Conservation (phyloP, 2,888 invertebrate species). For the Trichopria drosophilae region DNA sequence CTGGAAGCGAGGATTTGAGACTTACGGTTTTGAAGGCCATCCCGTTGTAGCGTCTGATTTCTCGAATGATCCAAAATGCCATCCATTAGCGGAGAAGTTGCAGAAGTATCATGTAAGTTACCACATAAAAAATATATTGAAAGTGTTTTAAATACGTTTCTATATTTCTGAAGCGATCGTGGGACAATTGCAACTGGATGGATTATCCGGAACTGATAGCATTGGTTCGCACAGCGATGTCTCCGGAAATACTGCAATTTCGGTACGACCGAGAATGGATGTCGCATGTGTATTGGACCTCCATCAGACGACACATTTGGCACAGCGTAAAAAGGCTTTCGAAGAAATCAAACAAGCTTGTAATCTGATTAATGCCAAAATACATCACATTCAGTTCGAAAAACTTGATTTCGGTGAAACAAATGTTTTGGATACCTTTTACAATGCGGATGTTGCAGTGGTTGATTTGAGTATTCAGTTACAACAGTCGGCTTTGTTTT, state of each 20-base stretch:
- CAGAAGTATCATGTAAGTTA: too few species aligned
- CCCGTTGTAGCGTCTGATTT: too few species aligned
- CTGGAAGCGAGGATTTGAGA: too few species aligned
- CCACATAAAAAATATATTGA: too few species aligned
- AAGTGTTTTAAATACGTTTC: conserved; percentile 10
- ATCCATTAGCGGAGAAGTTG: too few species aligned
- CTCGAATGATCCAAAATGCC: too few species aligned
- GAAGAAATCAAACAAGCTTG: conserved; percentile 86
- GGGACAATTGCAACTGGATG: conserved; percentile 42
- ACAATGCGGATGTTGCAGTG: conserved; percentile 96
- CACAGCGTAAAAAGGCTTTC: conserved; percentile 77
- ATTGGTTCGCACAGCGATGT: conserved; percentile 67
- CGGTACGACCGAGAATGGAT: conserved; percentile 74
- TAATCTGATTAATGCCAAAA: conserved; percentile 74
- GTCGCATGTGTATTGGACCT: conserved; percentile 86
- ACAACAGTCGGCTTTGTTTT: conserved; percentile 92
- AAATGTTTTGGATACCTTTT: conserved; percentile 91
- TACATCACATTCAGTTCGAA: conserved; percentile 89
- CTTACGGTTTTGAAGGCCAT: too few species aligned
- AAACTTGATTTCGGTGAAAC: conserved; percentile 97
- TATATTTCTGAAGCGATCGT: conserved; percentile 22
- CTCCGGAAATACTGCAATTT: conserved; percentile 61
- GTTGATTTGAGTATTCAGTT: conserved; percentile 89
- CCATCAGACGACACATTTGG: conserved; percentile 71
- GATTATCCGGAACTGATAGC: conserved; percentile 62